Evolutionary conservation across 2,888 invertebrate genomes (phyloP).

Genomic region (Hirtodrosophila trivittata): DNA sequence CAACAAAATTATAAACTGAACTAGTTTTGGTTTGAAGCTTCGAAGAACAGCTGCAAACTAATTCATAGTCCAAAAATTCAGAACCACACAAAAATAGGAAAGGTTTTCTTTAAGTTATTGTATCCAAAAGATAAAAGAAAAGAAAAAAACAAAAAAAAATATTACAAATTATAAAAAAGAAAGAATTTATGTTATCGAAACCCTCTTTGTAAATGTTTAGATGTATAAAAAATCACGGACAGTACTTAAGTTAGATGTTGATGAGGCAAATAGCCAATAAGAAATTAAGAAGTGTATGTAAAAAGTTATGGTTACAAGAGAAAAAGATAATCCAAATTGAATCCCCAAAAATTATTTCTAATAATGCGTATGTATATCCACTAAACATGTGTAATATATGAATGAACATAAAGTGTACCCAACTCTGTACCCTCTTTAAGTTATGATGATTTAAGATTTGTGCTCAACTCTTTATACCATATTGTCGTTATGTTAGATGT

Average conservation of each 20-base stretch:
- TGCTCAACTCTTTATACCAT: constrained; percentile 28
- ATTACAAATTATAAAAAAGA: constrained; percentile 45
- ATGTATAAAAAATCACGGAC: constrained; percentile 57
- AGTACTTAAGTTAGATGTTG: constrained; percentile 66
- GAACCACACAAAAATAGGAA: constrained; percentile 63
- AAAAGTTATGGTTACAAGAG: constrained; percentile 45
- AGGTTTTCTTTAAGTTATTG: constrained; percentile 81
- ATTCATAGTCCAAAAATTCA: constrained; percentile 43
- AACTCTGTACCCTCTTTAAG: constrained; percentile 18
- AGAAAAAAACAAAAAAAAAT: constrained; percentile 4
- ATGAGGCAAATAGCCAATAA: constrained; percentile 48
- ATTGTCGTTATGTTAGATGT: constrained; percentile 18
- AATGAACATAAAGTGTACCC: constrained; percentile 35
- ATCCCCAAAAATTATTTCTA: constrained; percentile 60
- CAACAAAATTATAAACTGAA: constrained; percentile 50
- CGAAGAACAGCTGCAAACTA: constrained; percentile 44
- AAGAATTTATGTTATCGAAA: no score
- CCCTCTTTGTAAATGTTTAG: constrained; percentile 75
- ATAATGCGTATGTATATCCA: constrained; percentile 53
- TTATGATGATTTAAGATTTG: constrained; percentile 48
- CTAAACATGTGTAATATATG: constrained; percentile 54
- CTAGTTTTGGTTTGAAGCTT: constrained; percentile 44
- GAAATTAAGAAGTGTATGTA: constrained; percentile 63
- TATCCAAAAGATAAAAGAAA: constrained; percentile 39
- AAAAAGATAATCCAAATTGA: constrained; percentile 48